These are phyloP conservation scores for Erannis defoliaria DNA, from an alignment of 2,888 invertebrate genomes.

Conservation along the genomic window DNA sequence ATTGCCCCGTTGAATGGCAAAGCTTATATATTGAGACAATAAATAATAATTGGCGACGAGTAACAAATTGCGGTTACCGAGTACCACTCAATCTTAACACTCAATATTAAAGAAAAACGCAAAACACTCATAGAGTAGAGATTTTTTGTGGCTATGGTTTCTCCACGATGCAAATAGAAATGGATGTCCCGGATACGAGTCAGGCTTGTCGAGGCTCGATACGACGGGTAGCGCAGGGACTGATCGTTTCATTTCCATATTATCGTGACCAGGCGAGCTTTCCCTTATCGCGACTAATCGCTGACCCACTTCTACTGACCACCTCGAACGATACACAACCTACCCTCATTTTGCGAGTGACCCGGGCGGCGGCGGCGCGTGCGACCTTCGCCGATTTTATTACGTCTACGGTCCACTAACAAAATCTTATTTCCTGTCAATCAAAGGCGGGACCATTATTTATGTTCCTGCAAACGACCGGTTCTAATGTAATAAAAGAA, in stretches of 20 bases:
- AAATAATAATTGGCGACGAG: no score
- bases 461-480: conserved; percentile 22
- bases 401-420: conserved; percentile 46
- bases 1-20: no score
- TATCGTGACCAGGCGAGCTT: conserved; percentile 71
- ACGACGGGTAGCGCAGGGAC: conserved; percentile 39
- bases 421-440: conserved; percentile 52
- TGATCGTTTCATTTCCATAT: conserved; percentile 76
- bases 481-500: conserved; percentile 5
- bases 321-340: conserved; percentile 41
- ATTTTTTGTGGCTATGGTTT: no score
- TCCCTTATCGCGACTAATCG: conserved; percentile 78
- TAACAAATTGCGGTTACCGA: no score
- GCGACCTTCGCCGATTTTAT: conserved; percentile 62
- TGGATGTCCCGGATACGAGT: background rate
- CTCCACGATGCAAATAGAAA: background rate
- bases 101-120: no score
- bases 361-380: conserved; percentile 31
- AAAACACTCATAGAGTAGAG: no score
- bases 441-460: conserved; percentile 41
- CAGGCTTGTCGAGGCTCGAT: background rate
- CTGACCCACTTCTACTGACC: conserved; percentile 73
- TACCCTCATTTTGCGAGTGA: conserved; percentile 45
- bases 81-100: no score
- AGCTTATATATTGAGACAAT: no score